phyloP scores from a whole-genome alignment of 2,888 invertebrate species.

The Lamellibrachia columna region DNA sequence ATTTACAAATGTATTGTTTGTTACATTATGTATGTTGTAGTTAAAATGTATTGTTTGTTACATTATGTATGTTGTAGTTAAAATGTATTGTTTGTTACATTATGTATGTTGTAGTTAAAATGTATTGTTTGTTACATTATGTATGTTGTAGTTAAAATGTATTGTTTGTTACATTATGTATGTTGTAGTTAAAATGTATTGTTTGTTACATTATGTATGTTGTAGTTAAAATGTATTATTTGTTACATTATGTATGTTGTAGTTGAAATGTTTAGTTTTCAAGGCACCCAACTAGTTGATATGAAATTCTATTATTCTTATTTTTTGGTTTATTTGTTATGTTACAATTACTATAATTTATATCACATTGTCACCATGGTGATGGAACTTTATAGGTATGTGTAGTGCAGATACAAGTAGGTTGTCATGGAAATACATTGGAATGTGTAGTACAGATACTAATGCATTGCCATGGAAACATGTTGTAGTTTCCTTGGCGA shows the following conservation, averaged over 20 bases:
- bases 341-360: neutral
- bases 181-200: neutral
- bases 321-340: neutral
- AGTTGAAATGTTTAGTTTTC: neutral
- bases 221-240: neutral
- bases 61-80: neutral
- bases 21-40: neutral
- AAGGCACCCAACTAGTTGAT: neutral
- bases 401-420: neutral
- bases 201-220: neutral
- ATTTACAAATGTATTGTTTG: neutral
- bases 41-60: neutral
- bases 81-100: neutral
- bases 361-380: no score
- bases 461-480: neutral
- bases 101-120: neutral
- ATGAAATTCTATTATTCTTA: neutral
- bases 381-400: neutral
- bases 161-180: neutral
- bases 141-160: neutral
- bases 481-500: slow-evolving; percentile 69
- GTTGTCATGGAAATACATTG: slow-evolving; percentile 17
- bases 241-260: neutral
- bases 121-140: neutral
- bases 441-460: neutral